Base-by-base conservation (phyloP, 2,888 invertebrate genomes). In the Drepana falcataria region DNA sequence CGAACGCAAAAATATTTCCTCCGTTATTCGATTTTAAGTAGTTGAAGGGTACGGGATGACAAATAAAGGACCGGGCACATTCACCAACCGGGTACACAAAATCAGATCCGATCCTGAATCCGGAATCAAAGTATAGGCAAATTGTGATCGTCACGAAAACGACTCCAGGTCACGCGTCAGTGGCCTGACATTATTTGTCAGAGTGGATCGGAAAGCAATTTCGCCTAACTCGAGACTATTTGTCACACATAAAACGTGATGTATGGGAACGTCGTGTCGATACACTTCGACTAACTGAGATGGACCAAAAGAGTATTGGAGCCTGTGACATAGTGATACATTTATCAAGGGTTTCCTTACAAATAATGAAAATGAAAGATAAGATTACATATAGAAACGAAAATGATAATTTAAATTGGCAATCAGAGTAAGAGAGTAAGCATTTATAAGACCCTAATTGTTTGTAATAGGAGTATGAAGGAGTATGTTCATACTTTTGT, bases 171-270 rank as follows among this genome's bases (percentile, higher is more conserved):
- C 79, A 83, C 85, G 85, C 86, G 73, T 86, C 85, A 86, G 77
- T 85, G 76, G 81, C 75, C 79, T 83, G 81, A 83, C 83, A 85
- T 88, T 89, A 89, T 88, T 87, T 86, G 87, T 87, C 83, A 85
- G 80, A 85, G 83, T 85, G 83, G 85, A 91, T 89, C 83, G 85
- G 82, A 88, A 88, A 85, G 86, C 88, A 87, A 90, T 90, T 88
- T 84, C 77, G 77, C 73, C 83, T 87, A 87, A 86, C 83, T 85
- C 81, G 80, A 79, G 83, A 85, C 87, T 87, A 89, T 90, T 91
- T 89, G 87, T 89, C 87, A 88, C 85, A 83, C 83, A 88, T 85
- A 88, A 84, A 85, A 85, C 83, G 83, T 87, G 88, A 89, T 87
- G 78, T 82, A 88, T 87, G 79, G 74, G 64, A 61, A 60, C 66